Evolutionary conservation across 2,888 invertebrate species (phyloP), one percentile per base, ranked within the genome.

Genomic region (Sceliomorpha sp.): DNA sequence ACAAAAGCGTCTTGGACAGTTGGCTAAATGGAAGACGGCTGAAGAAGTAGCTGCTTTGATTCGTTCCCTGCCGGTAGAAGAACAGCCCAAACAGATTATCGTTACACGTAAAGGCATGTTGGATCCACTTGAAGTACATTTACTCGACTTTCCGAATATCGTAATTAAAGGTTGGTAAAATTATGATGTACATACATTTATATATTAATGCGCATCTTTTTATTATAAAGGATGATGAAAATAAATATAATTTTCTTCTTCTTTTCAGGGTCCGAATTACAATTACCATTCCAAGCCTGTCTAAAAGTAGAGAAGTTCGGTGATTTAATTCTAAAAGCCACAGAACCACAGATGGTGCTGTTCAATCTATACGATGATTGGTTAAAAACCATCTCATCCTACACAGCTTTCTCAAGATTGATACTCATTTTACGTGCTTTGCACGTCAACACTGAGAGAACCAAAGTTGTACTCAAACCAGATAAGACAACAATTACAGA

Each of bases 11-110:
- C 91, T 99, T 4, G 98, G 98, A 82, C 98, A 98, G 92, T 91
- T 99, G 89, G 99, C 99, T 6, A 99, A 99, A 89, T 99, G 99
- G 99, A 99, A 99, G 90, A 99, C 99, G 0, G 99, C 99, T 45
- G 99, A 99, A 90, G 99, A 99, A 94, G 99, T 99, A 9, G 99
- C 99, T 0, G 99, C 99, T 24, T 90, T 99, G 80, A 99, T 99
- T 92, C 93, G 99, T 34, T 99, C 99, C 0, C 90, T 99, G 73
- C 99, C 99, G 0, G 99, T 99, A 2, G 99, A 99, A 89, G 99
- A 99, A 89, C 99, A 99, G 88, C 99, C 99, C 0, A 98, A 99
- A 87, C 99, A 99, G 90, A 99, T 99, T 88, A 99, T 99, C 86
- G 99, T 99, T 55, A 99, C 99, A 0, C 92, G 99, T 79, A 99